A percentile compares a stretch with the other conserved stretches of the same genome.
Evolutionary conservation across 2,888 invertebrate species (phyloP).

Genomic region (Oscheius sp.): DNA sequence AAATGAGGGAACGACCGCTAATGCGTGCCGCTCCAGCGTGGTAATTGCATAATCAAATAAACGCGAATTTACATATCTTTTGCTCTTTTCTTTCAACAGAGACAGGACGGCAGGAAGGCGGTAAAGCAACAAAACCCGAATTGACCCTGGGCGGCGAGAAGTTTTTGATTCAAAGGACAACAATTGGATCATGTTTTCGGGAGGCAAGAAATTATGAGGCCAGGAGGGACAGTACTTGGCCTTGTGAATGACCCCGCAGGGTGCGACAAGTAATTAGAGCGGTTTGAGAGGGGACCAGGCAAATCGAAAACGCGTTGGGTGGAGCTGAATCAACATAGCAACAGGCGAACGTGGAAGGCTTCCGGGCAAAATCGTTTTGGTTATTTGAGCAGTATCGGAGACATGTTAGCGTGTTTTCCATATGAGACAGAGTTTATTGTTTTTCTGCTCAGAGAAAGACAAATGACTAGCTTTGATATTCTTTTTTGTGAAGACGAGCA

Average conservation of each 20-base stretch:
- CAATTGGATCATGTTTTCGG: background rate
- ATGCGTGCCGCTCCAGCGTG: too few species aligned
- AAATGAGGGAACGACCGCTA: too few species aligned
- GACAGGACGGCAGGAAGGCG: background rate
- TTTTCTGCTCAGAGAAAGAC: background rate
- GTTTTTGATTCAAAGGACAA: background rate
- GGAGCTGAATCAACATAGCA: conserved; percentile 19
- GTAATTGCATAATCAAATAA: too few species aligned
- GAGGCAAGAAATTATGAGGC: background rate
- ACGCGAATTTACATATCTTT: too few species aligned
- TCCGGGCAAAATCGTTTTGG: background rate
- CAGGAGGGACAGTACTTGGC: background rate
- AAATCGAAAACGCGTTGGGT: background rate
- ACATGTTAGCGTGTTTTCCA: background rate
- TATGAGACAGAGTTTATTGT: too few species aligned
- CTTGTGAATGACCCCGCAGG: background rate
- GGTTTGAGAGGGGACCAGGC: conserved; percentile 10
- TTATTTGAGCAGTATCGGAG: too few species aligned
- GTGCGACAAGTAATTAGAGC: conserved; percentile 25
- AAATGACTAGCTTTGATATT: too few species aligned
- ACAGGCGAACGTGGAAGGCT: background rate
- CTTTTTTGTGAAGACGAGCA: background rate
- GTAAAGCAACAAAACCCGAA: background rate
- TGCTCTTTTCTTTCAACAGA: too few species aligned
- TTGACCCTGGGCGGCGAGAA: background rate